Base-by-base conservation (phyloP, 2,888 invertebrate species). In the Venusia cambrica region DNA sequence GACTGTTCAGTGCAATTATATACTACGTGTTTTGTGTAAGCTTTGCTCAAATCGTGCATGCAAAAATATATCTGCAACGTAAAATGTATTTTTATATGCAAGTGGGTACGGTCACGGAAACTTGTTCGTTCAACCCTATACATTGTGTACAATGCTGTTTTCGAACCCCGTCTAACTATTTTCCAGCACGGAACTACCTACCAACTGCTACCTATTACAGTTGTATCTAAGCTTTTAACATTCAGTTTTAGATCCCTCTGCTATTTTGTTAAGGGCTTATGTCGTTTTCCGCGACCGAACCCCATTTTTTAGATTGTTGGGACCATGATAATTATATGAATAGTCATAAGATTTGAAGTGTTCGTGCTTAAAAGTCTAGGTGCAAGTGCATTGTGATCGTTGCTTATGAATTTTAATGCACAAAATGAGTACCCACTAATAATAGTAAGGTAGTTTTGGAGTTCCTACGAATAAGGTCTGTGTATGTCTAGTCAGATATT, bases 341-440 rank as follows among this genome's bases (percentile, higher is more conserved):
- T 52, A 47, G 35, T 44, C 19, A 25, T 57, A 51, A 47, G 46
- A 39, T 48, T 47, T 48, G 38, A 57, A 57, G 54, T 57, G 58
- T 52, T 62, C 32, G 50, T 66, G 65, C 62, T 59, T 67, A 51
- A 33, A 34, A 21, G 48, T 48, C 32, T 46, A 33, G 43, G 36
- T 52, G 43, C 43, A 50, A 24, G 37, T 29, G 26, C 34, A 37
- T 53, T 59, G 61, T 63, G 66, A 63, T 62, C 24, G 61, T 57
- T 41, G 56, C 57, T 59, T 39, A 38, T 35, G 29, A 30, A 49
- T 18, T 32, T 45, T 34, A 31, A 35, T 22, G 42, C 50, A 48
- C 49, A 57, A 39, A 30, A 15, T n/a, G n/a, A n/a, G n/a, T n/a
- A n/a, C n/a, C n/a, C n/a, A n/a, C n/a, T n/a, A n/a, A n/a, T 40